Evolutionary conservation across 2,888 invertebrate species (phyloP), one percentile per base, ranked within the genome.

Genomic region (Morpho deidamia): DNA sequence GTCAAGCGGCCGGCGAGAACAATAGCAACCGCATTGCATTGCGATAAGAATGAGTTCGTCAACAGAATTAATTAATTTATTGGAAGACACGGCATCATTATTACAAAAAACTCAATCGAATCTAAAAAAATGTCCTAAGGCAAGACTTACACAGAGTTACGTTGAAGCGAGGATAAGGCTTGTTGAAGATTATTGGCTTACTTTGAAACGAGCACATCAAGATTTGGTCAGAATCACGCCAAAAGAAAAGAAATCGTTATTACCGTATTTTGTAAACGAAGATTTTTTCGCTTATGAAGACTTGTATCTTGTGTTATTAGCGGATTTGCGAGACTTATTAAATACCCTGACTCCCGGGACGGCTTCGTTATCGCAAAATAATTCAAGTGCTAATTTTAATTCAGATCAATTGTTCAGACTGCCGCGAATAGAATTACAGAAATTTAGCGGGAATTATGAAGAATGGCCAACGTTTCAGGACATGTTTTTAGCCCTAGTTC

Each of bases 261-360:
- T 60, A 33, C 55, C 48, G 1, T 63, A 63, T 38, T 63, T 63
- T 52, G 14, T 58, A 0, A 59, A 59, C 33, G 59, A 63, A 51
- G 60, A 59, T 11, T 57, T 51, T 45, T 57, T 40, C 43, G 41
- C 48, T 11, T 44, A 50, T 12, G 56, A 53, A 53, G 46, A 53
- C 37, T 53, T 53, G 44, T 57, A 53, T n/a, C n/a, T 47, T n/a
- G 32, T 32, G 7, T 12, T 57, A 35, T 41, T 43, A 37, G 51
- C 47, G 8, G 51, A 57, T 51, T 40, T 54, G n/a, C 34, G 11
- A 8, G 57, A 57, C 7, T 34, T 7, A 7, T 34, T 34, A 7
- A 34, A 7, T 8, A 34, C 7, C 8, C 8, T 34, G 7, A n/a
- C n/a, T 7, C 34, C 34, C 8, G 34, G 34, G 8, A 34, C 7